Base-by-base conservation (phyloP, 2,888 invertebrate species). In the Epistrophella euchroma region DNA sequence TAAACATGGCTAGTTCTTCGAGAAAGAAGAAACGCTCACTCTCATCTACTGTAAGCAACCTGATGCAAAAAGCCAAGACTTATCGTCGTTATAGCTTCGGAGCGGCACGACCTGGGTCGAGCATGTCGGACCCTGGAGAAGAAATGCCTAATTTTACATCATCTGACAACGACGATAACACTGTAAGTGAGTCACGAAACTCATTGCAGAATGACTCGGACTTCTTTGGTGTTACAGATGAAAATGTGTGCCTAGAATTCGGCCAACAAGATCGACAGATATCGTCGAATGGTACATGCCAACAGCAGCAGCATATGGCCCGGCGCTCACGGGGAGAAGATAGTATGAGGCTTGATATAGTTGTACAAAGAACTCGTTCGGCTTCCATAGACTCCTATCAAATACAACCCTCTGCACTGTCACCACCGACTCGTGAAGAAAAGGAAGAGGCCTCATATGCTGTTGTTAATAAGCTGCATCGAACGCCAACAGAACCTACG, bases 11-110 rank as follows among this genome's bases (percentile, higher is more conserved):
- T 13, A 93, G 93, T 89, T 95, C 37, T 37, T 60, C 96, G 90
- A 96, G 96, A 92, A 97, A 96, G 91, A 96, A 96, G 90, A 96
- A 96, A 90, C 96, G 96, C 88, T 95, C 96, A 6, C 93, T 97
- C 71, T 96, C 97, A 0, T 95, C 97, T 0, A 97, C 97, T 0
- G 96, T 97, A 92, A 97, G 97, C 1, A 97, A 96, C 25, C 95
- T 97, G 85, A 93, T 97, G 88, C 97, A 97, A 91, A 97, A 97
- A 93, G 97, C 97, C 0, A 96, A 97, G 91, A 90, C 90, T 0
- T 92, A 92, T 87, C 90, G 91, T 40, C 91, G 92, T 55, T 95
- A 95, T 73, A 92, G 91, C 87, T 90, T 91, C 78, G 89, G 89
- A 64, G 85, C 66, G 1, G 13, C 90, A 77, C 90, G 90, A 75